Conservation (phyloP, 1,140 invertebrate species). For the Drosophila busckii region DNA sequence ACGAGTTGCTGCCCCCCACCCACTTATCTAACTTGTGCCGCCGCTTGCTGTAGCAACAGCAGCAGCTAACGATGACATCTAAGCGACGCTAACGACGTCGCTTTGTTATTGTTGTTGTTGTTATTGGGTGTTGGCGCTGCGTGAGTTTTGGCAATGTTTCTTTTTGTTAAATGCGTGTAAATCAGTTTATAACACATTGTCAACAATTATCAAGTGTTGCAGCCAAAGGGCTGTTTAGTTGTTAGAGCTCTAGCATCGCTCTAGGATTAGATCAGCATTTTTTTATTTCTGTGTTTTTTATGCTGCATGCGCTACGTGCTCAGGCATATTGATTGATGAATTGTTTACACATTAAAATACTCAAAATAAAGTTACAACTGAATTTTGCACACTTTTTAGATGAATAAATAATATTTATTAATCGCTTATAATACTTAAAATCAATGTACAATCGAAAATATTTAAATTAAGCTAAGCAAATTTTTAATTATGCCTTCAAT, state of each 20-base stretch:
- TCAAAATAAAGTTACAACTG: no score
- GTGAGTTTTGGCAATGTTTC: slow-evolving; percentile 74
- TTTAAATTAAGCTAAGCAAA: no score
- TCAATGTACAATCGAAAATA: no score
- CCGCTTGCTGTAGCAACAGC: slow-evolving; percentile 21
- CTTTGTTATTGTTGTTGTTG: slow-evolving; percentile 28
- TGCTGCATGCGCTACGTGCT: not conserved
- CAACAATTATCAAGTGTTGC: slow-evolving; percentile 71
- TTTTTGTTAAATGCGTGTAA: slow-evolving; percentile 72
- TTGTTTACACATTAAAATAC: no score
- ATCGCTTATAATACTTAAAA: no score
- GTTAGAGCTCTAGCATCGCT: no score
- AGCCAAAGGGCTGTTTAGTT: not conserved
- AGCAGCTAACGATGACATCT: slow-evolving; percentile 70
- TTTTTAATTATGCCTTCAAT: no score
- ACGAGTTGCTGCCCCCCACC: not conserved
- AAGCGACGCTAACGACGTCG: slow-evolving; percentile 42
- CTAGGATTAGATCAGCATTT: no score
- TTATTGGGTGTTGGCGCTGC: slow-evolving; percentile 55
- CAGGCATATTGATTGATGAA: no score
- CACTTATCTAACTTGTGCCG: not conserved
- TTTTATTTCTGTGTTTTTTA: slow-evolving; percentile 7
- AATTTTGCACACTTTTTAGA: no score
- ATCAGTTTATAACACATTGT: slow-evolving; percentile 77
- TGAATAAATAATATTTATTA: no score